Conservation (phyloP, 2,113 vertebrate species). For the Rhinopithecus roxellana region DNA sequence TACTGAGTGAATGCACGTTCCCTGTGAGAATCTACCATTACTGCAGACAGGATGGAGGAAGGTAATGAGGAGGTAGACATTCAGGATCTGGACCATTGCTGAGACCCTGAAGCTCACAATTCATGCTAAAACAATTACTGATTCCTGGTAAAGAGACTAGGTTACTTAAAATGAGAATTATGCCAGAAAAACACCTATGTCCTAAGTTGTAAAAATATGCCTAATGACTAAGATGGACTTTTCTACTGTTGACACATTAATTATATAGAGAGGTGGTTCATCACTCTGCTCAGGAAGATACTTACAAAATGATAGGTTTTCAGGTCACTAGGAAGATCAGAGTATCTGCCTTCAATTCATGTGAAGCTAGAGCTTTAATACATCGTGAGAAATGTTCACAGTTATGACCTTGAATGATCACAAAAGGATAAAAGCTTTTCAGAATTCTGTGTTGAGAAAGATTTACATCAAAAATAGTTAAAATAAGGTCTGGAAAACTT, state of each 20-base stretch:
- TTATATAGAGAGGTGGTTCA: background rate
- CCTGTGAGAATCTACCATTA: background rate
- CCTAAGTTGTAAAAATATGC: background rate
- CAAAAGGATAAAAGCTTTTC: background rate
- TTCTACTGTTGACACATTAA: background rate
- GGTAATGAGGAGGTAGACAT: background rate
- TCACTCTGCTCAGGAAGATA: background rate
- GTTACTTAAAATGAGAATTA: background rate
- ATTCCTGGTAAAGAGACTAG: background rate
- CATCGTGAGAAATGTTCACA: background rate
- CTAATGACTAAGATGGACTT: background rate
- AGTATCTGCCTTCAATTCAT: background rate
- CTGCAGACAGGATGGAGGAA: background rate
- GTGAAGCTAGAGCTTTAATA: background rate
- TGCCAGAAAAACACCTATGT: background rate
- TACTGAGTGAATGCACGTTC: background rate
- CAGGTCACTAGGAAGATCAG: background rate
- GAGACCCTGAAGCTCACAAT: background rate
- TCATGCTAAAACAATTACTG: background rate
- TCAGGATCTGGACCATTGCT: background rate
- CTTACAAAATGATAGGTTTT: background rate
- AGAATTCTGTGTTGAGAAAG: conserved; percentile 32
- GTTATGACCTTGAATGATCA: background rate
- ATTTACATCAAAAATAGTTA: background rate
- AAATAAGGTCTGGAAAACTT: background rate